A percentile compares a stretch with the other conserved stretches of the same genome.
phyloP scores from a whole-genome alignment of 2,888 invertebrate species.

The Steinernema carpocapsae region DNA sequence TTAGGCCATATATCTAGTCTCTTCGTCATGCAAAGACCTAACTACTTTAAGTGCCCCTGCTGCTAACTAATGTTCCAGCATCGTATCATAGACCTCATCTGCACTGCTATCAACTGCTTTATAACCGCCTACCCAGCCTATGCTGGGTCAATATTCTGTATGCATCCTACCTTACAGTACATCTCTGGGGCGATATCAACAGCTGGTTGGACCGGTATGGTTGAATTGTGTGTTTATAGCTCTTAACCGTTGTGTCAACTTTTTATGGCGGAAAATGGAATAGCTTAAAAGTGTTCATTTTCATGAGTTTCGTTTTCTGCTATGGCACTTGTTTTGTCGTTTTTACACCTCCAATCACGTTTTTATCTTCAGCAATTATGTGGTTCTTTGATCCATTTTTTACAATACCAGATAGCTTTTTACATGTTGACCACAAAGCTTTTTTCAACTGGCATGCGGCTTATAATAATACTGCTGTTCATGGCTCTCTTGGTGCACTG shows the following conservation, averaged over 20 bases:
- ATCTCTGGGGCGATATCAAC: not conserved
- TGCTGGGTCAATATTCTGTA: not conserved
- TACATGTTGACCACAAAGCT: not conserved
- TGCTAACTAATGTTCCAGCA: constrained; percentile 44
- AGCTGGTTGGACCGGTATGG: not conserved
- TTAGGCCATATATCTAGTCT: constrained; percentile 42
- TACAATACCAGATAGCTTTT: not conserved
- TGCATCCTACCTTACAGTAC: not conserved
- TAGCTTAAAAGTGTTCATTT: not conserved
- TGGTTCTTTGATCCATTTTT: constrained; percentile 9
- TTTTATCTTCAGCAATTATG: not conserved
- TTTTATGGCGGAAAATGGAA: not conserved
- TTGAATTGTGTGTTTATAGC: not conserved
- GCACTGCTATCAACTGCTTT: constrained; percentile 36
- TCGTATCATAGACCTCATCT: constrained; percentile 40
- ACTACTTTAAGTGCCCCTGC: constrained; percentile 38
- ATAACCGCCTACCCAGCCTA: not conserved
- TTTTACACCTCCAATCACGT: not conserved
- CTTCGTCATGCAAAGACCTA: constrained; percentile 32
- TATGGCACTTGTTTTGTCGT: not conserved
- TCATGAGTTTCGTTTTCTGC: not conserved
- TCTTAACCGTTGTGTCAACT: not conserved
- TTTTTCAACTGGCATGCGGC: not conserved
- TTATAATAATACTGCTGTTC: not conserved
- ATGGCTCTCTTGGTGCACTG: no score